A percentile compares a stretch with the other conserved stretches of the same genome.
These are phyloP conservation scores for Lasioglossum oenotherae DNA, from an alignment of 2,888 invertebrate genomes.

Conservation along the genomic window DNA sequence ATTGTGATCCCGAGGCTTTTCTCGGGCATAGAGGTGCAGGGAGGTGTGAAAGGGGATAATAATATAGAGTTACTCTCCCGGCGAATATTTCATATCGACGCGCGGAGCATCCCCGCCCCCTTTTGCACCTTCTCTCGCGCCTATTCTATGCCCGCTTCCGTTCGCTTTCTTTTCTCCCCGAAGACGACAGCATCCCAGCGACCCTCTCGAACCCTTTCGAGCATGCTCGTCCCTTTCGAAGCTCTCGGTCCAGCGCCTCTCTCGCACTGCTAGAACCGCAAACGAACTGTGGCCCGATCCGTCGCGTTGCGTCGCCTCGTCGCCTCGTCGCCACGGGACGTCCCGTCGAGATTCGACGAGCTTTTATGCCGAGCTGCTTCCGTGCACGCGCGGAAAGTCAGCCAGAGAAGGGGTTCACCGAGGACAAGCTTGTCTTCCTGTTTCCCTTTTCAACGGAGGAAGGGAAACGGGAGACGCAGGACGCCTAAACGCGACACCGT, in stretches of 20 bases:
- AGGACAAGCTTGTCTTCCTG: constrained; percentile 20
- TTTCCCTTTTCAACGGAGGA: neutral
- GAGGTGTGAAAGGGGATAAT: constrained; percentile 84
- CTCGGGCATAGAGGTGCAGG: constrained; percentile 77
- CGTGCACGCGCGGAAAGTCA: constrained; percentile 78
- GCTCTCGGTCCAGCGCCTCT: constrained; percentile 72
- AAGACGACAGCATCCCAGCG: neutral
- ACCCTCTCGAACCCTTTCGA: neutral
- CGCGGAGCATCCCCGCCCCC: constrained; percentile 47
- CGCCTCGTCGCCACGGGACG: constrained; percentile 67
- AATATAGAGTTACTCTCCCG: constrained; percentile 82
- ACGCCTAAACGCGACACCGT: constrained; percentile 9
- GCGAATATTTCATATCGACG: constrained; percentile 76
- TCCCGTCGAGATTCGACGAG: constrained; percentile 45
- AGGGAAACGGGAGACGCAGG: constrained; percentile 64
- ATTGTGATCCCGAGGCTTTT: constrained; percentile 74
- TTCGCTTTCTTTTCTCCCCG: constrained; percentile 2
- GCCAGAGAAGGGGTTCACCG: constrained; percentile 23
- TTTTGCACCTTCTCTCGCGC: constrained; percentile 54
- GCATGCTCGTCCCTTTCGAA: neutral
- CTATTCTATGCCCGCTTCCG: constrained; percentile 38
- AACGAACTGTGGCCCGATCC: constrained; percentile 6
- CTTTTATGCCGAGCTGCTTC: constrained; percentile 35
- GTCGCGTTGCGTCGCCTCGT: constrained; percentile 38
- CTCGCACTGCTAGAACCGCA: constrained; percentile 41